A percentile compares a stretch with the other conserved stretches of the same genome.
phyloP scores from a whole-genome alignment of 2,797 vertebrate species.

The Phoebastria nigripes region DNA sequence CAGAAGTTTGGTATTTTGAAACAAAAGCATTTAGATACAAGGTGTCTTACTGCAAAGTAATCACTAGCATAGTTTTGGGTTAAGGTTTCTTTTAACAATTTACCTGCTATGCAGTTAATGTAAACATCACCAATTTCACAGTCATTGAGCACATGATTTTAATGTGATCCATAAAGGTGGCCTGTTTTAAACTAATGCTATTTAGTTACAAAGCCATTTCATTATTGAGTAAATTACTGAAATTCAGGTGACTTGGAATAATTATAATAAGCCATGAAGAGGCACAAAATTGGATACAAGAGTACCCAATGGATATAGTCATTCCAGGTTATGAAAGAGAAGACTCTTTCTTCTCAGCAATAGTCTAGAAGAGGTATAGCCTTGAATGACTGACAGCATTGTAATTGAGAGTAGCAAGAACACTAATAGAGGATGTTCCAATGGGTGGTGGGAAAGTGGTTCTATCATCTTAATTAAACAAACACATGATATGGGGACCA shows the following conservation, averaged over 20 bases:
- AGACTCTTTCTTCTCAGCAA: background rate
- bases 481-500: background rate
- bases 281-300: background rate
- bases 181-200: background rate
- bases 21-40: background rate
- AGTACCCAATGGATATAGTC: background rate
- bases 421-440: background rate
- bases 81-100: background rate
- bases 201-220: background rate
- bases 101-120: background rate
- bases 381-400: background rate
- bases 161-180: rapidly evolving
- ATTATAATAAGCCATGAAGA: background rate
- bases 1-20: background rate
- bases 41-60: background rate
- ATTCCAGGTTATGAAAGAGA: background rate
- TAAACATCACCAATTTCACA: background rate
- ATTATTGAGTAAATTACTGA: background rate
- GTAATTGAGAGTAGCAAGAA: background rate
- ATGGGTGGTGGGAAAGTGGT: background rate
- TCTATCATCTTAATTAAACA: background rate
- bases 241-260: background rate
- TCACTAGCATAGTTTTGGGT: background rate
- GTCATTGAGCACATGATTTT: background rate
- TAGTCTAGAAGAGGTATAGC: background rate